Percentiles rank a stretch among this genome's conserved stretches.
Evolutionary conservation across 2,888 invertebrate species (phyloP).

Genomic region (Nephrotoma flavescens): DNA sequence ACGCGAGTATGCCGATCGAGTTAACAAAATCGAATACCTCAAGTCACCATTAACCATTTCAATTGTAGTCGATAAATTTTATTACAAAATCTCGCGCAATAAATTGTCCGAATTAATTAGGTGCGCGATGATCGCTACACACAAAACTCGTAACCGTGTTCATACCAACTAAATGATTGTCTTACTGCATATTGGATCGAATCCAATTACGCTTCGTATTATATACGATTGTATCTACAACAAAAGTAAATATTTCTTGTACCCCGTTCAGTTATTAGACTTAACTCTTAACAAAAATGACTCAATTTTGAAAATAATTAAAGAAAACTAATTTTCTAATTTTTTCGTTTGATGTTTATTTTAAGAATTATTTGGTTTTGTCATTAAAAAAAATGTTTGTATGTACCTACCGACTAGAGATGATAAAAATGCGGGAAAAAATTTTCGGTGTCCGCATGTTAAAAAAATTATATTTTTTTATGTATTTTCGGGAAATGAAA

Average conservation of each 20-base stretch:
- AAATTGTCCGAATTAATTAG: background rate
- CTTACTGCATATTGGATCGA: background rate
- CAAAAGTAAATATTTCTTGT: background rate
- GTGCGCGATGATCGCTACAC: background rate
- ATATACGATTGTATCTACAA: background rate
- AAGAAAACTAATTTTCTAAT: background rate
- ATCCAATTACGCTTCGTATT: background rate
- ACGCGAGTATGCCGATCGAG: background rate
- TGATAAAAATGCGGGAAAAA: background rate
- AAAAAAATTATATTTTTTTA: background rate
- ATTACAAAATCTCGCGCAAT: background rate
- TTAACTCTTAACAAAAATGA: background rate
- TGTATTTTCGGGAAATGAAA: background rate
- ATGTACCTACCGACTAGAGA: background rate
- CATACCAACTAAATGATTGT: background rate
- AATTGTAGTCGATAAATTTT: background rate
- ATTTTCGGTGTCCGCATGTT: background rate
- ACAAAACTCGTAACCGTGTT: background rate
- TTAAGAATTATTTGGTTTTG: background rate
- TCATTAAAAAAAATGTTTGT: background rate
- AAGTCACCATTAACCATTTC: background rate
- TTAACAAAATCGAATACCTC: background rate
- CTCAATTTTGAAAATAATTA: background rate
- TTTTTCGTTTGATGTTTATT: background rate
- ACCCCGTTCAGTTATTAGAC: no score